A percentile compares a stretch with the other conserved stretches of the same genome.
Conservation (phyloP, 2,888 invertebrate species). For the Phasia obesa region DNA sequence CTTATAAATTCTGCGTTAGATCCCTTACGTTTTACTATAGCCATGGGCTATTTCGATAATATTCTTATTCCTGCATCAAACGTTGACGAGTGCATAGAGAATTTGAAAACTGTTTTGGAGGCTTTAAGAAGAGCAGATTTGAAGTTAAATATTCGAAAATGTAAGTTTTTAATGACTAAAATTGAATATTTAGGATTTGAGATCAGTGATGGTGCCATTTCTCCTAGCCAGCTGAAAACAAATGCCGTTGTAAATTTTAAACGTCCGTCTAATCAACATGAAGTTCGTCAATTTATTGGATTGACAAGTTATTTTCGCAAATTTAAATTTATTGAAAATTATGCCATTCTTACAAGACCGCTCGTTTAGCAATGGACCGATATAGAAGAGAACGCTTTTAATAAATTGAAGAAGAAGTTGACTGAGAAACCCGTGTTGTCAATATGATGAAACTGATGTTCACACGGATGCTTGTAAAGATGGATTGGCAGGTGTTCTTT, state of each 20-base stretch:
- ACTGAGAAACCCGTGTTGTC: conserved; percentile 25
- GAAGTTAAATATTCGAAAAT: conserved; percentile 24
- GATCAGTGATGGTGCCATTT: not conserved
- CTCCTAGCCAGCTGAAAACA: not conserved
- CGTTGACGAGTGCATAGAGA: not conserved
- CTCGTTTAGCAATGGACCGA: conserved; percentile 4
- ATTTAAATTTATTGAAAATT: conserved; percentile 6
- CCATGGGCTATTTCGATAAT: conserved; percentile 29
- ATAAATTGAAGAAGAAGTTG: conserved; percentile 16
- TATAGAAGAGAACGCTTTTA: conserved; percentile 18
- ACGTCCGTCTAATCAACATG: conserved; percentile 1
- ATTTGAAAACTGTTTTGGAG: conserved; percentile 17
- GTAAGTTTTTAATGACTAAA: conserved; percentile 19
- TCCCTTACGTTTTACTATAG: conserved; percentile 16
- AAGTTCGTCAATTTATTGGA: conserved; percentile 5
- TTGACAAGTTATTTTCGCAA: conserved; percentile 15
- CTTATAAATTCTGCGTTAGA: conserved; percentile 21
- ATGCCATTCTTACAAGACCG: conserved; percentile 29
- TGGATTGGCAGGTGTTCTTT: conserved; percentile 34
- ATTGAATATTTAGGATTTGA: conserved; percentile 13
- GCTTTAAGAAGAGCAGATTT: conserved; percentile 13
- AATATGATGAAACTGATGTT: conserved; percentile 30
- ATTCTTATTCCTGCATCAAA: conserved; percentile 2
- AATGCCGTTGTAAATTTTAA: conserved; percentile 3
- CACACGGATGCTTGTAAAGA: conserved; percentile 54